These are phyloP conservation scores for Flabesymbios commensalis DNA, from an alignment of 2,888 invertebrate genomes.

Conservation along the genomic window DNA sequence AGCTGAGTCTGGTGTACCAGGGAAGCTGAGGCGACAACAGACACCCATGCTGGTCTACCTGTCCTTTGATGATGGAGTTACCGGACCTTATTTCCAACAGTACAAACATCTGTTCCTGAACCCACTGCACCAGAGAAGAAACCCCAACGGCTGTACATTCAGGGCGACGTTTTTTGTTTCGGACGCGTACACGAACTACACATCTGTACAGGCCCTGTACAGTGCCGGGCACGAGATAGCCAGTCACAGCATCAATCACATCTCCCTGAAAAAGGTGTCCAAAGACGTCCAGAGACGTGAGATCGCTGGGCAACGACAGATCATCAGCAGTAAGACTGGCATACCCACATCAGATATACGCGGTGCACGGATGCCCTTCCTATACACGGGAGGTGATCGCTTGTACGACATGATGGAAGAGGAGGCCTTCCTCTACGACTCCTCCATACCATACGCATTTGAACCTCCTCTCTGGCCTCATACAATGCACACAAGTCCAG, in stretches of 20 bases:
- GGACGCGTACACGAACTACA: slow-evolving; percentile 98
- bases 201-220: slow-evolving; percentile 94
- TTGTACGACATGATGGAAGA: slow-evolving; percentile 94
- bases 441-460: slow-evolving; percentile 84
- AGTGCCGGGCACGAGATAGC: slow-evolving; percentile 95
- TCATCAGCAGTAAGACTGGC: slow-evolving; percentile 77
- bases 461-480: slow-evolving; percentile 91
- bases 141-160: slow-evolving; percentile 73
- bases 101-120: not conserved
- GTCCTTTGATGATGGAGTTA: slow-evolving; percentile 15
- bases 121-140: slow-evolving; percentile 58
- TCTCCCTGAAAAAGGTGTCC: slow-evolving; percentile 73
- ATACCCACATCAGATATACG: slow-evolving; percentile 79
- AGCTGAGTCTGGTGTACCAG: slow-evolving; percentile 14
- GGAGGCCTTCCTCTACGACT: slow-evolving; percentile 90
- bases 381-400: slow-evolving; percentile 84
- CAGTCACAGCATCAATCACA: slow-evolving; percentile 81
- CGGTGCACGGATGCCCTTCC: slow-evolving; percentile 89
- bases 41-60: slow-evolving; percentile 18
- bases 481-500: too few relatives aligned
- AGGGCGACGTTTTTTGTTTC: slow-evolving; percentile 97
- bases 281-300: too few relatives aligned
- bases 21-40: not conserved
- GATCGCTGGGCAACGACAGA: slow-evolving; percentile 86
- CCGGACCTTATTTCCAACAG: not conserved